Evolutionary conservation across 2,113 vertebrate genomes (phyloP), one percentile per base, ranked within the genome.

Genomic region (Siphamia tubifer): DNA sequence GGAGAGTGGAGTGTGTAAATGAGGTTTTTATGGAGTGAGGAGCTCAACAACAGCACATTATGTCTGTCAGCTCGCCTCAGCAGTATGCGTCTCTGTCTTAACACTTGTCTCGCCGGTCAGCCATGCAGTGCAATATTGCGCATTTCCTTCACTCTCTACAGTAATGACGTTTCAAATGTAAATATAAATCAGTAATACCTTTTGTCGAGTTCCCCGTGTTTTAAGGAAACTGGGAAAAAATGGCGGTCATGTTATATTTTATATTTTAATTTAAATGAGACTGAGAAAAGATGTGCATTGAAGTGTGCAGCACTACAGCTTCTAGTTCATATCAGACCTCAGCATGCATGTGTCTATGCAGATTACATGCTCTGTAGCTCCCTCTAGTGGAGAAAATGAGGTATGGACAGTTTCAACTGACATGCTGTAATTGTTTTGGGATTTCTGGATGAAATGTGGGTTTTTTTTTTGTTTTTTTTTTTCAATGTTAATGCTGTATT

Each of bases 21-120:
- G 36, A 81, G 83, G 39, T 68, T 84, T 82, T 86, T 78, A 79
- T 83, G 77, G 62, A 77, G 57, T 32, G 76, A 75, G 54, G 35
- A 73, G 38, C 58, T 60, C 53, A 48, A 64, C 68, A 75, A 43
- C 54, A 57, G 60, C 64, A 58, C 67, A 68, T 73, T 77, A 51
- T 76, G 49, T 64, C 44, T 60, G 62, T 70, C 49, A 35, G 54
- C 32, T 16, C 13, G 47, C 21, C 24, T 16, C 30, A 11, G 51
- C 64, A 45, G 47, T 39, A 42, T 55, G 24, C 9, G 4, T 36
- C 38, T 34, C 34, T 39, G 12, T 60, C 44, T 57, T 8, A 54
- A 5, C 31, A 1, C 65, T 43, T 11, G 47, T 31, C 43, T 35
- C 23, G 1, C 19, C 49, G 34, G 23, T 49, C 42, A n/a, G n/a